Conservation (phyloP, 2,113 vertebrate genomes). For the Ciconia stormi region DNA sequence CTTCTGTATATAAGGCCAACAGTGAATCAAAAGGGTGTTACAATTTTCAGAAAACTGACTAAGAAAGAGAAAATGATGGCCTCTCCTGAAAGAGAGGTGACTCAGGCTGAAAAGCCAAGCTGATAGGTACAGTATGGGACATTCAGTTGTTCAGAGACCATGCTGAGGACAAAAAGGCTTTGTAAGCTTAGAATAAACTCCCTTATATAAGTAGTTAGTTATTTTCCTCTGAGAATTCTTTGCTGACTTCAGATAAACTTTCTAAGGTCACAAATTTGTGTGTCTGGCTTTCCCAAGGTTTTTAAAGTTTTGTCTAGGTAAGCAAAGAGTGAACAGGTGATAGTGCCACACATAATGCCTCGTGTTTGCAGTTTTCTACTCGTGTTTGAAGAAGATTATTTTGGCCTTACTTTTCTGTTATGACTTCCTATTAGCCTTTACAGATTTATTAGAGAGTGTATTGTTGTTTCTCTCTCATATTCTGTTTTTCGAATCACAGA, state of each 20-base stretch:
- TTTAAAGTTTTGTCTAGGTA: neutral
- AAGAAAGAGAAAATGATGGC: neutral
- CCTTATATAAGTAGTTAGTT: neutral
- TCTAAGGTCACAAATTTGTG: neutral
- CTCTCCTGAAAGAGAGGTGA: neutral
- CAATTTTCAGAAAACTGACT: neutral
- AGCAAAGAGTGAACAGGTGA: neutral
- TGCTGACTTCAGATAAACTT: neutral
- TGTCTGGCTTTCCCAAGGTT: neutral
- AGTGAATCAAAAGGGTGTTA: neutral
- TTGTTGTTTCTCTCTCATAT: neutral
- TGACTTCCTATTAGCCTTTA: neutral
- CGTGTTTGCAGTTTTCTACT: neutral
- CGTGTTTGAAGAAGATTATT: neutral
- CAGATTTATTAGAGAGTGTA: neutral
- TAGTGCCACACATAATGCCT: neutral
- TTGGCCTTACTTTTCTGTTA: neutral
- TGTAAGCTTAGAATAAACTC: neutral
- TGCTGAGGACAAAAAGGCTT: neutral
- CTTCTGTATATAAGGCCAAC: neutral
- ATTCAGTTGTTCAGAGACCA: neutral
- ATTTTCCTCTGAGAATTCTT: neutral
- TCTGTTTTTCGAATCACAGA: neutral
- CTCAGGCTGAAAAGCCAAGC: neutral
- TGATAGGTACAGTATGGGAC: neutral